Conservation (phyloP, 1,140 invertebrate genomes). For the Nymphalis io region DNA sequence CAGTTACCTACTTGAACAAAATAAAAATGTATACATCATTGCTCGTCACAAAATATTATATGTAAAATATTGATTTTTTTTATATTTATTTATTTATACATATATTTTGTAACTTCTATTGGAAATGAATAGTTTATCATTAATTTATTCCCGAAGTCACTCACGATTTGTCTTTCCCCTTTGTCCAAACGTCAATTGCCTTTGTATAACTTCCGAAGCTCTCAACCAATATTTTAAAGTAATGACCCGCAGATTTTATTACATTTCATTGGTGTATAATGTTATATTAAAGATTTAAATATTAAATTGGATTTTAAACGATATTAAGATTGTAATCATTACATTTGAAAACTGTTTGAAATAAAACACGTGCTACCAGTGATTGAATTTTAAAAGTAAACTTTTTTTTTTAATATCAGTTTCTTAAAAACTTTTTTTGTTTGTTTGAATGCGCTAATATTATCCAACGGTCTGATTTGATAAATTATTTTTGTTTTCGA, state of each 20-base stretch:
- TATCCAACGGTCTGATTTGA: too few species aligned
- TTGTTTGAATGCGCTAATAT: too few species aligned
- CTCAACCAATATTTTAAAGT: background rate
- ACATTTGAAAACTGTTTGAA: background rate
- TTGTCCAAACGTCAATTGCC: background rate
- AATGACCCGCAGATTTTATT: conserved; percentile 15
- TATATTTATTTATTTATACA: background rate
- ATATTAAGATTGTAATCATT: background rate
- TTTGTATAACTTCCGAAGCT: background rate
- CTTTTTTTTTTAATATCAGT: too few species aligned
- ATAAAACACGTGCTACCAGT: background rate
- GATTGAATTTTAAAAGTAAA: too few species aligned
- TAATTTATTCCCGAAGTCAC: background rate
- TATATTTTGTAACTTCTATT: background rate
- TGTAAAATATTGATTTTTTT: too few species aligned
- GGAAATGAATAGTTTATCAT: background rate
- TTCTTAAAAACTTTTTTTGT: too few species aligned
- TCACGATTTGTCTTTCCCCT: background rate
- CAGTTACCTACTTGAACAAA: too few species aligned
- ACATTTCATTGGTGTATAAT: background rate
- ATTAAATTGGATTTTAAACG: background rate
- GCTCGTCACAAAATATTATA: background rate
- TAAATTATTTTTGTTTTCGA: too few species aligned
- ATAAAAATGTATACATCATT: too few species aligned
- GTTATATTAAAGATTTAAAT: background rate